Percentiles rank a stretch among this genome's conserved stretches.
phyloP scores from a whole-genome alignment of 1,140 invertebrate species.

The Paraescarpia echinospica region DNA sequence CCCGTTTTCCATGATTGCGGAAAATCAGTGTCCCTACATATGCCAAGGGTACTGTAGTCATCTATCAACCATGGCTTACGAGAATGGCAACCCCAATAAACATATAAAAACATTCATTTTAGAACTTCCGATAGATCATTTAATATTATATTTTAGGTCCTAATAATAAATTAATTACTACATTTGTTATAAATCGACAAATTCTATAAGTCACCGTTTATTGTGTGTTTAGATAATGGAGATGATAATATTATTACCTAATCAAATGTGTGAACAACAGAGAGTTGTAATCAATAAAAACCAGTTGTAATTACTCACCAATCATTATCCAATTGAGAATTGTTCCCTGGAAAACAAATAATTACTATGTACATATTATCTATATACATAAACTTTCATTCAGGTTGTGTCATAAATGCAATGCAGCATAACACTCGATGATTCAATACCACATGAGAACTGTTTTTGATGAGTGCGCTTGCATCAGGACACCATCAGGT shows the following conservation, averaged over 20 bases:
- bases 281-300: background rate
- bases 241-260: background rate
- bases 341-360: slow-evolving; percentile 70
- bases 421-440: too few relatives aligned
- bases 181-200: background rate
- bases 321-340: slow-evolving; percentile 96
- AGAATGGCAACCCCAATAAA: too few relatives aligned
- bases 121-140: background rate
- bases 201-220: too few relatives aligned
- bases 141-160: background rate
- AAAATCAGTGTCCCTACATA: too few relatives aligned
- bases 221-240: background rate
- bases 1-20: too few relatives aligned
- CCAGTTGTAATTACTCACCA: slow-evolving; percentile 59
- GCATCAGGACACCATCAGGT: background rate
- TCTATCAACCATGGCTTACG: too few relatives aligned
- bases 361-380: slow-evolving; percentile 2
- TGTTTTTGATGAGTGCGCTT: background rate
- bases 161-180: background rate
- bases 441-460: too few relatives aligned
- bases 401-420: background rate
- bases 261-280: background rate
- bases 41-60: too few relatives aligned
- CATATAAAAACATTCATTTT: background rate
- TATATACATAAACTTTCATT: background rate